These are phyloP conservation scores for Carabus problematicus DNA, from an alignment of 2,888 invertebrate genomes.

Conservation along the genomic window DNA sequence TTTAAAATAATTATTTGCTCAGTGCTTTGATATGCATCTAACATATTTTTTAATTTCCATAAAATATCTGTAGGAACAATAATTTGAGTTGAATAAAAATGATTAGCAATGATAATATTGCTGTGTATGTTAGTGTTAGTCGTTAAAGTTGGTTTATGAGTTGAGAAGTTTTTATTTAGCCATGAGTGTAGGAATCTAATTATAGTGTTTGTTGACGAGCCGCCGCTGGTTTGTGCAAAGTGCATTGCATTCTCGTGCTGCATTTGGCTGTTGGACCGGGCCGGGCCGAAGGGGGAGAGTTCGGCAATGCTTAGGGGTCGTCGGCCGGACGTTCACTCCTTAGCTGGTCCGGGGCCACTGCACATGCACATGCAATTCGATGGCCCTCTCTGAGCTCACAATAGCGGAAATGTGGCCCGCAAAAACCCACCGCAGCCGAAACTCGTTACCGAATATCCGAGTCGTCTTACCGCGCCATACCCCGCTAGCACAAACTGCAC, in stretches of 20 bases:
- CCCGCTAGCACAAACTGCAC: no score
- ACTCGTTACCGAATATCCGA: slow-evolving; percentile 16
- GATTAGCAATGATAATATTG: no score
- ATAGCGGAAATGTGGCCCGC: slow-evolving; percentile 25
- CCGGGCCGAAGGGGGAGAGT: slow-evolving; percentile 14
- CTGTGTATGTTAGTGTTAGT: not conserved
- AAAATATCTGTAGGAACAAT: no score
- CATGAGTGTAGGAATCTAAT: not conserved
- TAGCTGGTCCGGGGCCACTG: slow-evolving; percentile 21
- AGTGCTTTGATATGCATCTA: no score
- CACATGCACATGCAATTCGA: slow-evolving; percentile 14
- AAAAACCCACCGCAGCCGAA: slow-evolving; percentile 15
- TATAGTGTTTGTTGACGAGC: slow-evolving; percentile 16
- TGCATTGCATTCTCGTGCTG: slow-evolving; percentile 22
- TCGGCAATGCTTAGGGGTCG: slow-evolving; percentile 30
- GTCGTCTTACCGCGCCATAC: no score
- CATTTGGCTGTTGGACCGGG: slow-evolving; percentile 28
- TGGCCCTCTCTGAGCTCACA: slow-evolving; percentile 3
- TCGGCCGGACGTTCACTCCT: slow-evolving; percentile 28
- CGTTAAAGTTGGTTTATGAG: not conserved
- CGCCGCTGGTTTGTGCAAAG: slow-evolving; percentile 21
- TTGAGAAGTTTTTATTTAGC: not conserved
- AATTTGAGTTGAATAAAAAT: no score
- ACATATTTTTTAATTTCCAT: no score
- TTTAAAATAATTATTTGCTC: no score